A percentile compares a stretch with the other conserved stretches of the same genome.
Conservation (phyloP, 2,797 vertebrate species). For the Falco novaeseelandiae region DNA sequence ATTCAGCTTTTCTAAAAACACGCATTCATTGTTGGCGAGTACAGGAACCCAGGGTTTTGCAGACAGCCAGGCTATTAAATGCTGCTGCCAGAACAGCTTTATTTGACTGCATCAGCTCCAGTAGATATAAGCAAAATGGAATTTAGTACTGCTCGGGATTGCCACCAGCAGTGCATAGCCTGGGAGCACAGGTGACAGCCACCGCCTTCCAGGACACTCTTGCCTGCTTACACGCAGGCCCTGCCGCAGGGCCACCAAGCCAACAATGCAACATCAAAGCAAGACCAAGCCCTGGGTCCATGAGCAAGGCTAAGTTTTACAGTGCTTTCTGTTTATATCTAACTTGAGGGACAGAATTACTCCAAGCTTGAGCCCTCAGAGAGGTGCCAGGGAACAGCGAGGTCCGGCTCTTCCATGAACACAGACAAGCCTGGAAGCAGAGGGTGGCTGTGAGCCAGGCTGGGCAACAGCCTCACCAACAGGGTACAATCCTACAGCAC, state of each 20-base stretch:
- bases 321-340: neutral
- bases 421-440: neutral
- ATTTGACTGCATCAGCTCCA: conserved; percentile 56
- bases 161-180: neutral
- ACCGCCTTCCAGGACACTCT: neutral
- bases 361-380: neutral
- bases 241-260: neutral
- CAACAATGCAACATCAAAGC: neutral
- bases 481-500: neutral
- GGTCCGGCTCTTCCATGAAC: neutral
- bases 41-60: neutral
- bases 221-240: neutral
- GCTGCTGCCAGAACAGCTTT: conserved; percentile 69
- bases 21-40: conserved; percentile 31
- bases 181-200: neutral
- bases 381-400: neutral
- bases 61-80: conserved; percentile 66
- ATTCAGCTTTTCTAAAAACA: conserved; percentile 57
- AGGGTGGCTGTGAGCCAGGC: neutral
- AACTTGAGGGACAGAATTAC: neutral
- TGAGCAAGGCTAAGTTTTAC: fast-evolving
- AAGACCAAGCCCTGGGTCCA: neutral
- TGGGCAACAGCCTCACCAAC: neutral
- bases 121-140: neutral
- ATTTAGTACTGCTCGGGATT: conserved; percentile 23